phyloP scores from a whole-genome alignment of 2,888 invertebrate species.

The Masnerella sp. region DNA sequence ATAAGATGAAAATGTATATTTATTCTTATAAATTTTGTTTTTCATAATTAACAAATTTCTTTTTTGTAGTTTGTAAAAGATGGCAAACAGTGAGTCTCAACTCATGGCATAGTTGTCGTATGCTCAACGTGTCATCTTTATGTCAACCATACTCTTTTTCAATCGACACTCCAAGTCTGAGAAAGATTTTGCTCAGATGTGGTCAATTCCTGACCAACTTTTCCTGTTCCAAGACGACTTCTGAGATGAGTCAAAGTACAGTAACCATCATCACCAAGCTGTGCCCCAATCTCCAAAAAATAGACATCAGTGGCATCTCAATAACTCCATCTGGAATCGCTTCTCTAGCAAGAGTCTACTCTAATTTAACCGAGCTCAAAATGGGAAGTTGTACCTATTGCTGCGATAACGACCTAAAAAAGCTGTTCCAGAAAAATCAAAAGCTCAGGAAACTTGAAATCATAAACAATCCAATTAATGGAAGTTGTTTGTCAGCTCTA shows the following conservation, averaged over 20 bases:
- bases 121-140: constrained; percentile 65
- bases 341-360: constrained; percentile 79
- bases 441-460: constrained; percentile 69
- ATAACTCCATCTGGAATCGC: constrained; percentile 79
- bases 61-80: constrained; percentile 78
- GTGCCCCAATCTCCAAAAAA: constrained; percentile 80
- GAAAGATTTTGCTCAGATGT: constrained; percentile 79
- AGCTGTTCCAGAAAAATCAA: constrained; percentile 68
- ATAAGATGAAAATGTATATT: no score
- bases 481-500: constrained; percentile 69
- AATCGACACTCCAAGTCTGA: constrained; percentile 71
- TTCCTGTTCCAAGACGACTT: constrained; percentile 79
- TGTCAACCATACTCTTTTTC: constrained; percentile 64
- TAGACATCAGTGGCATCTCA: constrained; percentile 79
- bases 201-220: constrained; percentile 78
- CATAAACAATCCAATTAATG: constrained; percentile 64
- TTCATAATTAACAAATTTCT: background rate
- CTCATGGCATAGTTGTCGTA: constrained; percentile 78
- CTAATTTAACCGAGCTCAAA: constrained; percentile 78
- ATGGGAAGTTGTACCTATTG: constrained; percentile 78
- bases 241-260: constrained; percentile 79
- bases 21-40: background rate
- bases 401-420: constrained; percentile 70
- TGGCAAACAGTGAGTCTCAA: constrained; percentile 80
- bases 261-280: constrained; percentile 80